phyloP scores from a whole-genome alignment of 2,797 vertebrate genomes.

The Xerus rutilus region DNA sequence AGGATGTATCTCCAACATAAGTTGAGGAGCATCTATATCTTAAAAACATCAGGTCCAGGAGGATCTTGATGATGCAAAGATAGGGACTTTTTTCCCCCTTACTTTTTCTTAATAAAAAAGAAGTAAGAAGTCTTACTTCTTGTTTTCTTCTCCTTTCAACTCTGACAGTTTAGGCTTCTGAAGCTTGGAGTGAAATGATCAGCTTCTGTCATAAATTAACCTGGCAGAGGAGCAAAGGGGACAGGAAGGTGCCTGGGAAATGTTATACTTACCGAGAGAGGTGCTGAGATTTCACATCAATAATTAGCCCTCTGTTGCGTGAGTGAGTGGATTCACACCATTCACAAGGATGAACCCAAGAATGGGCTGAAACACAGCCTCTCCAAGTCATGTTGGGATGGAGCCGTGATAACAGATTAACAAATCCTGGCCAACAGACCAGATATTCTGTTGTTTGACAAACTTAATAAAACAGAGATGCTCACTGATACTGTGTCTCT shows the following conservation, averaged over 20 bases:
- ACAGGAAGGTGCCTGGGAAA: background rate
- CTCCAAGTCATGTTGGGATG: slow-evolving; percentile 60
- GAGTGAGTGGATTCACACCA: slow-evolving; percentile 42
- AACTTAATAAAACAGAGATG: slow-evolving; percentile 77
- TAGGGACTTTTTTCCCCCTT: background rate
- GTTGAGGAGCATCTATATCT: background rate
- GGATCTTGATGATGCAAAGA: background rate
- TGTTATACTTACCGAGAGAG: background rate
- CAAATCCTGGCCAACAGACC: slow-evolving; percentile 76
- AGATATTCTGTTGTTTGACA: slow-evolving; percentile 75
- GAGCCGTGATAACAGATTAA: slow-evolving; percentile 68
- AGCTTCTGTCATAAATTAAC: background rate
- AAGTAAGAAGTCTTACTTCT: background rate
- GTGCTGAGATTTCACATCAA: background rate
- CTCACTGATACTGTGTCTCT: slow-evolving; percentile 18
- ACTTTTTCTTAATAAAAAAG: background rate
- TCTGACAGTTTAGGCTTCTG: background rate
- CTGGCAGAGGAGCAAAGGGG: background rate
- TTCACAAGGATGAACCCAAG: slow-evolving; percentile 64
- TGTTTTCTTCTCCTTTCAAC: background rate
- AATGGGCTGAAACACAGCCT: slow-evolving; percentile 62
- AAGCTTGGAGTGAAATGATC: background rate
- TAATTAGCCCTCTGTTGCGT: slow-evolving; percentile 14
- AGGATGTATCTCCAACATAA: too few species aligned
- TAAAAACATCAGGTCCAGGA: background rate